These are phyloP conservation scores for Drosophila pseudotalamancana DNA, from an alignment of 2,888 invertebrate genomes.

Conservation along the genomic window DNA sequence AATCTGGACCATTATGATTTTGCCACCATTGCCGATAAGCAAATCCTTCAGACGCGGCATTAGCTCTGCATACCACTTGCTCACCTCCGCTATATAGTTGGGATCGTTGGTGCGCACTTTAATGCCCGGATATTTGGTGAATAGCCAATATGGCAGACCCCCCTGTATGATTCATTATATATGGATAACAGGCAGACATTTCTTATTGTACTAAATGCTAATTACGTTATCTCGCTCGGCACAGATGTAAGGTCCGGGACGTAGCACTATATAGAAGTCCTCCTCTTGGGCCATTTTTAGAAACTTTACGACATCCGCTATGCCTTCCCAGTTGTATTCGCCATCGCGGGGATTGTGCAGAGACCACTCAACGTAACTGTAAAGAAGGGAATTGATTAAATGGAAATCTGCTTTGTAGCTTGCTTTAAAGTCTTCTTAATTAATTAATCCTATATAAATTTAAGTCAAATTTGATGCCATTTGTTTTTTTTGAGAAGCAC, in stretches of 20 bases:
- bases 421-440: no score
- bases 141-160: conserved; percentile 91
- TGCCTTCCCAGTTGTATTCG: conserved; percentile 87
- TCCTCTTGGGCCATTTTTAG: conserved; percentile 90
- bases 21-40: conserved; percentile 90
- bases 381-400: neutral
- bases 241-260: conserved; percentile 96
- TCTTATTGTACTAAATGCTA: neutral
- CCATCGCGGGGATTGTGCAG: conserved; percentile 92
- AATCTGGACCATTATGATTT: conserved; percentile 92
- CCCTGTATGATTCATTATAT: no score
- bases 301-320: conserved; percentile 89
- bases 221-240: conserved; percentile 92
- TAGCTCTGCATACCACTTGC: conserved; percentile 85
- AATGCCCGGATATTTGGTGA: conserved; percentile 86
- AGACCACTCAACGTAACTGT: conserved; percentile 94
- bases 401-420: neutral
- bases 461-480: no score
- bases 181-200: no score
- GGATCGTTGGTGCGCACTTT: conserved; percentile 87
- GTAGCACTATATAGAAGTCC: conserved; percentile 91
- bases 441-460: no score
- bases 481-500: no score
- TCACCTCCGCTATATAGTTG: conserved; percentile 85
- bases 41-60: conserved; percentile 85